Evolutionary conservation across 2,797 vertebrate species (phyloP).

Genomic region (Bovichtus variegatus): DNA sequence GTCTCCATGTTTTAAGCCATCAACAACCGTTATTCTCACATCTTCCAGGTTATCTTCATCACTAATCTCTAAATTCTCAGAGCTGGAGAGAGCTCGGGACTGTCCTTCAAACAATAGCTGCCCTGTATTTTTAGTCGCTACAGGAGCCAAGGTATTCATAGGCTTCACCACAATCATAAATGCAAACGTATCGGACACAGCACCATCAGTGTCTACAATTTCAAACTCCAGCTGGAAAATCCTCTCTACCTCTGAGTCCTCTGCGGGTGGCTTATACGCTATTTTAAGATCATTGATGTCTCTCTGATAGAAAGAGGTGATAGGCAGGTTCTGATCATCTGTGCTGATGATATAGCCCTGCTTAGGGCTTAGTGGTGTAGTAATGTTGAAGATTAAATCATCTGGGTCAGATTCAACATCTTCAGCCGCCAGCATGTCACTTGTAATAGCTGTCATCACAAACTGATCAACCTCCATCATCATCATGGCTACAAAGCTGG

Average conservation of each 20-base stretch:
- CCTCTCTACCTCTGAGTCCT: conserved; percentile 84
- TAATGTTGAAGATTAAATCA: conserved; percentile 90
- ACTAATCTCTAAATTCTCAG: conserved; percentile 88
- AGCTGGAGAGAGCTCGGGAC: conserved; percentile 85
- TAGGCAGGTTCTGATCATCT: conserved; percentile 87
- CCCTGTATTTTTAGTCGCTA: conserved; percentile 87
- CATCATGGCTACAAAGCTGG: conserved; percentile 88
- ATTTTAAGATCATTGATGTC: conserved; percentile 91
- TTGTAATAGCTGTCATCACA: conserved; percentile 89
- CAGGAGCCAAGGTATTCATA: conserved; percentile 89
- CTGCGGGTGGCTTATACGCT: conserved; percentile 89
- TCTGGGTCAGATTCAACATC: conserved; percentile 86
- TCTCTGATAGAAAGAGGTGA: conserved; percentile 90
- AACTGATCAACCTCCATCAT: conserved; percentile 91
- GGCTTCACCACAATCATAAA: conserved; percentile 92
- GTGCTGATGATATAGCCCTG: conserved; percentile 90
- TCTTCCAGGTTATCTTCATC: conserved; percentile 89
- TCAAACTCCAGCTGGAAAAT: conserved; percentile 92
- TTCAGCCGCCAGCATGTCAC: conserved; percentile 89
- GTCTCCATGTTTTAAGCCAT: conserved; percentile 87
- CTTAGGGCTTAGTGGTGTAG: conserved; percentile 73
- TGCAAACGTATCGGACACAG: conserved; percentile 88
- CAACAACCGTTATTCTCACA: conserved; percentile 85
- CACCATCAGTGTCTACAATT: conserved; percentile 87
- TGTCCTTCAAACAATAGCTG: conserved; percentile 92